Base-by-base conservation (phyloP, 2,888 invertebrate genomes). In the Xylophagus ater region DNA sequence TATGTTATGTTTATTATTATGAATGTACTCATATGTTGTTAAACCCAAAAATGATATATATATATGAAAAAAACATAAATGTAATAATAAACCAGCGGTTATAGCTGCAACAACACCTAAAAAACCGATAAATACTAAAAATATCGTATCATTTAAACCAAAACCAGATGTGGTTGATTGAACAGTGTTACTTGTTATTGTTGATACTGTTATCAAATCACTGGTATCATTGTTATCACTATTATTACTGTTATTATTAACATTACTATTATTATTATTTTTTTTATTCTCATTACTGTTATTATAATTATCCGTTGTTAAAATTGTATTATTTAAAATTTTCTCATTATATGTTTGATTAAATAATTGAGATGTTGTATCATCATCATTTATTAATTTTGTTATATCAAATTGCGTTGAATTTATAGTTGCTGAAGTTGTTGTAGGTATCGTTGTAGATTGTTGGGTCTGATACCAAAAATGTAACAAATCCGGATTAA, bases 21-120 rank as follows among this genome's bases (percentile, higher is more conserved):
- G 55, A 34, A 90, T 84, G 62, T 89, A 90, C 58, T 90, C 90
- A 66, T 89, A 92, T 0, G 90, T 92, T 14, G 90, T 88, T 30
- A 89, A 69, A 2, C 88, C 89, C 52, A 87, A 66, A 50, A 80
- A 74, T 3, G 81, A 80, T 56, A 90, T 86, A 64, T 89, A 89
- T 43, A 85, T 75, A 64, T 90, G 89, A 61, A 90, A 90, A 66
- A 84, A 82, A 58, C 83, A 84, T 37, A 90, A 69, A 64, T 90
- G 89, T 45, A 86, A 66, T 41, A 90, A 70, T 34, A 89, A 71
- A 19, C 81, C 79, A 2, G 81, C 78, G 4, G 84, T 79, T 10
- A 81, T 73, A 15, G 82, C 73, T n/a, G 85, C 81, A 41, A 82
- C 65, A 15, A 79, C 60, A 17, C 81, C 81, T 34, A 84, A 66